Evolutionary conservation across 2,113 vertebrate genomes (phyloP), one percentile per base, ranked within the genome.

Genomic region (Axis porcinus): DNA sequence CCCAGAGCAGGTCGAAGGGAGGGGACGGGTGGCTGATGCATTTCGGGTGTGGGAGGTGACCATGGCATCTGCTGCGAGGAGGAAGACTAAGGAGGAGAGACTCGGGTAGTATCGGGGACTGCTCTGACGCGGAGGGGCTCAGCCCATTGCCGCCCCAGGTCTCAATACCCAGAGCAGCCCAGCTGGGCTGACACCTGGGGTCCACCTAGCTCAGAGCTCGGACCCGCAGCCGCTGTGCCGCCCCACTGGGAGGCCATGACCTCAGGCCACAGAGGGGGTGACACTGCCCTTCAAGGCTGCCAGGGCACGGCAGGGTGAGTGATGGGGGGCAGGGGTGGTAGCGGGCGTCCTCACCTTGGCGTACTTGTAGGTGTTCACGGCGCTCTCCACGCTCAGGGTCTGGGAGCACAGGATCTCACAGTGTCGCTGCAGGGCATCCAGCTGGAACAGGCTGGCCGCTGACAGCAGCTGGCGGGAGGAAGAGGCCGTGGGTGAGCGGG

Each of bases 351-450:
- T 97, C 98, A 99, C 99, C 99, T 99, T 99, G 84, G 99, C 99
- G 0, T 99, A 99, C 98, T 99, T 99, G 98, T 99, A 99, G 99
- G 99, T 99, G 98, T 90, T 99, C 76, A 99, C 99, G 0, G 99
- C 99, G 36, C 99, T 99, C 57, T 99, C 99, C 96, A 99, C 98
- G 94, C 97, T 99, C 98, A 99, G 99, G 86, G 98, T 99, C 97
- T 99, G 99, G 92, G 99, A 99, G 95, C 99, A 99, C 96, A 99
- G 98, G 97, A 99, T 99, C 98, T 99, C 99, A 92, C 99, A 99
- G 98, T 99, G 99, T 97, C 99, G 98, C 98, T 99, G 99, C 62
- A 99, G 99, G 76, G 99, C 99, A 0, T 99, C 99, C 97, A 99
- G 98, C 98, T 99, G 99, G 98, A 99, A 99, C 30, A 99, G 97